A percentile compares a stretch with the other conserved stretches of the same genome.
Evolutionary conservation across 2,797 vertebrate genomes (phyloP).

Genomic region (Paguma larvata): DNA sequence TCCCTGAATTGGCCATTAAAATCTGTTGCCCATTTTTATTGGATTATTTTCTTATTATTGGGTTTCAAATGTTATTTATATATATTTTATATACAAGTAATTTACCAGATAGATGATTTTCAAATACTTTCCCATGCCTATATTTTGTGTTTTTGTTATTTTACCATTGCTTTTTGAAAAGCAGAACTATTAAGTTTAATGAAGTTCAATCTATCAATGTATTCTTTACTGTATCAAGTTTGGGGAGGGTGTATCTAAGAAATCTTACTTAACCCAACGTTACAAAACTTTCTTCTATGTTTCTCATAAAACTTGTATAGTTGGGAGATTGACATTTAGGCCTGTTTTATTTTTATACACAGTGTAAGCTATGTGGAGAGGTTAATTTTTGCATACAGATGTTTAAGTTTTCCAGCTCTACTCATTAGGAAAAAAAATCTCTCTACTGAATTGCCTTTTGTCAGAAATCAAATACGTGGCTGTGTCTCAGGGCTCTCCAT

Average conservation of each 20-base stretch:
- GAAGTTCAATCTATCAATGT: not conserved
- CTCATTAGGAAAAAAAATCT: not conserved
- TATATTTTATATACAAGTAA: not conserved
- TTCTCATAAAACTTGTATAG: not conserved
- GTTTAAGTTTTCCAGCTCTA: not conserved
- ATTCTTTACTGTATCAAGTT: not conserved
- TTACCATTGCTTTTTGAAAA: not conserved
- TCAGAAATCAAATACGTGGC: not conserved
- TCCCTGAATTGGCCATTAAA: not conserved
- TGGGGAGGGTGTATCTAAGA: not conserved
- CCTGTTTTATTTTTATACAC: not conserved
- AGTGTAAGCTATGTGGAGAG: not conserved
- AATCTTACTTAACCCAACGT: not conserved
- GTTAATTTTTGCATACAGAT: not conserved
- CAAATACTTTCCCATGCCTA: not conserved
- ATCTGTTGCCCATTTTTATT: not conserved
- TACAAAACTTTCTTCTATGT: not conserved
- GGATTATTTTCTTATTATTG: not conserved
- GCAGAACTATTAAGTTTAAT: not conserved
- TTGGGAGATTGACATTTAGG: not conserved
- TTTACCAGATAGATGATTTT: not conserved
- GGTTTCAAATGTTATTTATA: not conserved
- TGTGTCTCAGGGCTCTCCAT: not conserved
- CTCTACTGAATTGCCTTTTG: not conserved
- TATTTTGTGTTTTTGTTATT: not conserved